Conservation (phyloP, 2,113 vertebrate genomes). For the Pholis gunnellus region DNA sequence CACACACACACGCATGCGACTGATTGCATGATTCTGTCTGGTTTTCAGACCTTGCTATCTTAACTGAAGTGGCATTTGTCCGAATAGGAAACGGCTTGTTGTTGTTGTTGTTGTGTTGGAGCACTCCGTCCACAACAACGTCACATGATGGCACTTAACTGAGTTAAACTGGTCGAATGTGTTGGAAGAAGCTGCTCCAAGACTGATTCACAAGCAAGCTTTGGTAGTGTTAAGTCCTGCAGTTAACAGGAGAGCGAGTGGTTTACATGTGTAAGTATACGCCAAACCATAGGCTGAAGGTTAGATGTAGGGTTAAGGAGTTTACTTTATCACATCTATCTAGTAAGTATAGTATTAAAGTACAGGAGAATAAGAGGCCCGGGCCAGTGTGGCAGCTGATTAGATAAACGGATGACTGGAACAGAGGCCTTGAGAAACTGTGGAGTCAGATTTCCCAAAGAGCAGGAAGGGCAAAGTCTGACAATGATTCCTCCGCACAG, state of each 20-base stretch:
- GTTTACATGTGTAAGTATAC: no score
- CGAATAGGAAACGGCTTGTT: not conserved
- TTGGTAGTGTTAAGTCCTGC: not conserved
- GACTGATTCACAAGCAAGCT: not conserved
- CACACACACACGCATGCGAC: not conserved
- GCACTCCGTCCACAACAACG: not conserved
- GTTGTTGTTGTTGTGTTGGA: not conserved
- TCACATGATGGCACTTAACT: not conserved
- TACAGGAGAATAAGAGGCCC: not conserved
- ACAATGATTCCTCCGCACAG: conserved; percentile 3
- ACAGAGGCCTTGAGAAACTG: conserved; percentile 63
- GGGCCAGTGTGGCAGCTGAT: not conserved
- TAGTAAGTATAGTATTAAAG: not conserved
- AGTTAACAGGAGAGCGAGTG: not conserved
- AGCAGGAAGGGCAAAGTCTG: conserved; percentile 53
- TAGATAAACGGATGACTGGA: conserved; percentile 44
- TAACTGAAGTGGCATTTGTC: no score
- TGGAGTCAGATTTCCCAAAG: conserved; percentile 70
- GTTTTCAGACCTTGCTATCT: not conserved
- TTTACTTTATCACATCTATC: not conserved
- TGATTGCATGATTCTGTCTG: not conserved
- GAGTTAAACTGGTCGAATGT: not conserved
- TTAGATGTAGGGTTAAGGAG: no score
- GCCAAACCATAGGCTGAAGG: not conserved
- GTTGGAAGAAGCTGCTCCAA: not conserved